A percentile compares a stretch with the other conserved stretches of the same genome.
Conservation (phyloP, 2,113 vertebrate genomes). For the Osmerus mordax region DNA sequence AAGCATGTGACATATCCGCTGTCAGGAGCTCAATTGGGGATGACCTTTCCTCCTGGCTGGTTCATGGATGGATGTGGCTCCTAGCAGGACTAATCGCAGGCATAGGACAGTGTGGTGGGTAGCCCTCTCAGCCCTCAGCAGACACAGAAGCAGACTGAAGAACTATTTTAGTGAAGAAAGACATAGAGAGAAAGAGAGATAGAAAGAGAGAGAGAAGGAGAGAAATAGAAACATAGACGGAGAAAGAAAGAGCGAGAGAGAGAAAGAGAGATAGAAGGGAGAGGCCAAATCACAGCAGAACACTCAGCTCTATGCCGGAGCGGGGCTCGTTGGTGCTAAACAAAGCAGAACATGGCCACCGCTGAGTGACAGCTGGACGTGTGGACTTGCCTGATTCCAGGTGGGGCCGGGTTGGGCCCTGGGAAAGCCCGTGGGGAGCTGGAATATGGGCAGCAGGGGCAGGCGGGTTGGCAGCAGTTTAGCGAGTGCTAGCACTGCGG, state of each 20-base stretch:
- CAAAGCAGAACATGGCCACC: slow-evolving; percentile 41
- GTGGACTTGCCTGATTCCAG: slow-evolving; percentile 1
- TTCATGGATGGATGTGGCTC: slow-evolving; percentile 43
- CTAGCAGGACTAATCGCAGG: slow-evolving; percentile 41
- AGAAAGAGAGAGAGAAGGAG: background rate
- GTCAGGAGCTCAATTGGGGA: slow-evolving; percentile 34
- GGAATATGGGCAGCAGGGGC: slow-evolving; percentile 42
- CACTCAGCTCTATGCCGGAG: slow-evolving; percentile 20
- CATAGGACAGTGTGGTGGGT: slow-evolving; percentile 20
- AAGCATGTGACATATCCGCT: slow-evolving; percentile 49
- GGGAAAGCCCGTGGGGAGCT: slow-evolving; percentile 40
- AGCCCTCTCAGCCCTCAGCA: background rate
- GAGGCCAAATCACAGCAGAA: slow-evolving; percentile 16
- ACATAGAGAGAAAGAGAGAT: background rate
- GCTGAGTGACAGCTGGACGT: slow-evolving; percentile 53
- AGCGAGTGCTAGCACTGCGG: slow-evolving; percentile 41
- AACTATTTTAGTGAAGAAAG: background rate
- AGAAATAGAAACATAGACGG: background rate
- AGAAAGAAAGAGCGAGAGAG: background rate
- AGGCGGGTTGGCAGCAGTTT: slow-evolving; percentile 6
- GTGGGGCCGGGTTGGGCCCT: slow-evolving; percentile 33
- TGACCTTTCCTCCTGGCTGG: slow-evolving; percentile 52
- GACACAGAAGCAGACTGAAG: slow-evolving; percentile 1
- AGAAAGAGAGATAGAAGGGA: slow-evolving; percentile 22
- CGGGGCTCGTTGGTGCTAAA: slow-evolving; percentile 17